phyloP scores from a whole-genome alignment of 2,113 vertebrate species.

The Nipponia nippon region DNA sequence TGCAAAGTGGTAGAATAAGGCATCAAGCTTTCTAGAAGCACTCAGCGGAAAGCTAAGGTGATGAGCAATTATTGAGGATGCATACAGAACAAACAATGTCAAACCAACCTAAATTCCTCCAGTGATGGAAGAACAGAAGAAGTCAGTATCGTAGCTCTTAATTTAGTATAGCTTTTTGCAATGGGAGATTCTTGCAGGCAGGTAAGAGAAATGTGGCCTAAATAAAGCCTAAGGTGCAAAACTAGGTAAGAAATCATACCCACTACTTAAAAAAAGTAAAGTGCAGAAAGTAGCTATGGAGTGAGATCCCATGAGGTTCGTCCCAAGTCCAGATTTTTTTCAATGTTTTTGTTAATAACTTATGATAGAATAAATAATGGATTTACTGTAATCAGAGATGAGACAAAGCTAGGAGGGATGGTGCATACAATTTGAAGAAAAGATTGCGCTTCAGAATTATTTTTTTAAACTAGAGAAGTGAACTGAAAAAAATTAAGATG shows the following conservation, averaged over 20 bases:
- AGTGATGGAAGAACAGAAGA: background rate
- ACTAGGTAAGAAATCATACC: background rate
- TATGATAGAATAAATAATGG: background rate
- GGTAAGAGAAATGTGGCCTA: background rate
- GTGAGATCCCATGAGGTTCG: background rate
- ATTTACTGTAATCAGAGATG: background rate
- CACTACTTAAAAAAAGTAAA: background rate
- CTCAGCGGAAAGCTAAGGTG: background rate
- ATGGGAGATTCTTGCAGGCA: background rate
- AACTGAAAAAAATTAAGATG: background rate
- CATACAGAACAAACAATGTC: background rate
- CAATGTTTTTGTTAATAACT: background rate
- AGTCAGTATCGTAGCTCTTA: background rate
- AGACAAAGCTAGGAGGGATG: background rate
- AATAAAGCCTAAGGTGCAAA: background rate
- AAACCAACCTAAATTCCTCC: background rate
- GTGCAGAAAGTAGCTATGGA: background rate
- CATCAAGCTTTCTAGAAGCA: background rate
- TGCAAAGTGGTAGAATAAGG: background rate
- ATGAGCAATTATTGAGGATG: background rate
- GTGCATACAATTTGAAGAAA: background rate
- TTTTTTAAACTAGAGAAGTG: background rate
- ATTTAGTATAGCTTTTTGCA: background rate
- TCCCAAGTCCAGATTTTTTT: background rate
- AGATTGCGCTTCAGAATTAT: background rate